A percentile compares a stretch with the other conserved stretches of the same genome.
These are phyloP conservation scores for Elephas maximus DNA, from an alignment of 2,113 vertebrate species.

Conservation along the genomic window DNA sequence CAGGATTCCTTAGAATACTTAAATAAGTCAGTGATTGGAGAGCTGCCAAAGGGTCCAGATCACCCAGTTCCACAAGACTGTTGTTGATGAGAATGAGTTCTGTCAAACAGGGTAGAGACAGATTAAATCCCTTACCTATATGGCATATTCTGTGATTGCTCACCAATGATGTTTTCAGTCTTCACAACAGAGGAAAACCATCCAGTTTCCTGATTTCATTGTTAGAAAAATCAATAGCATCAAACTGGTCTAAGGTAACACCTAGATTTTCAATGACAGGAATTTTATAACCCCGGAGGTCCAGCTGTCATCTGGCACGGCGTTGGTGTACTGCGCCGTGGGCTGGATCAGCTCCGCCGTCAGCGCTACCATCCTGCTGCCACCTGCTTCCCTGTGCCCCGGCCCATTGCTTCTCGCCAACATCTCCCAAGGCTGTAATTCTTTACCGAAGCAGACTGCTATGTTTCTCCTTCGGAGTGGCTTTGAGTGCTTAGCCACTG, in stretches of 20 bases:
- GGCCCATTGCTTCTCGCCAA: no score
- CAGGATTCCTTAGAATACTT: constrained; percentile 97
- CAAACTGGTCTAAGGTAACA: constrained; percentile 98
- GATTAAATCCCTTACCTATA: constrained; percentile 96
- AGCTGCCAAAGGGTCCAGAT: constrained; percentile 95
- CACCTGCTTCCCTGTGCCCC: no score
- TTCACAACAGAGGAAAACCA: constrained; percentile 95
- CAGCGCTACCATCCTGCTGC: no score
- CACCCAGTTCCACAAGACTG: constrained; percentile 97
- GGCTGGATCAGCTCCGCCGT: no score
- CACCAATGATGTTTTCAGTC: constrained; percentile 95
- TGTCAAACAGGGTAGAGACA: constrained; percentile 92
- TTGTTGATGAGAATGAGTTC: constrained; percentile 98
- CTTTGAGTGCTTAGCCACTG: no score
- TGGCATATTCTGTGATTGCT: constrained; percentile 99
- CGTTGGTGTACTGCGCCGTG: no score
- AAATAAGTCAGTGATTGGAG: constrained; percentile 95
- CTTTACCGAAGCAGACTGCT: no score
- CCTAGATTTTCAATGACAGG: constrained; percentile 98
- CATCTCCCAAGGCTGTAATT: no score
- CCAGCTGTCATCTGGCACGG: no score
- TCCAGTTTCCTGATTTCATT: constrained; percentile 98
- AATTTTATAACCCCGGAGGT: constrained; percentile 94
- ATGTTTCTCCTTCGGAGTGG: no score
- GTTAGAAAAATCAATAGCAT: constrained; percentile 98